phyloP scores from a whole-genome alignment of 2,113 vertebrate genomes.

The Colossoma macropomum region DNA sequence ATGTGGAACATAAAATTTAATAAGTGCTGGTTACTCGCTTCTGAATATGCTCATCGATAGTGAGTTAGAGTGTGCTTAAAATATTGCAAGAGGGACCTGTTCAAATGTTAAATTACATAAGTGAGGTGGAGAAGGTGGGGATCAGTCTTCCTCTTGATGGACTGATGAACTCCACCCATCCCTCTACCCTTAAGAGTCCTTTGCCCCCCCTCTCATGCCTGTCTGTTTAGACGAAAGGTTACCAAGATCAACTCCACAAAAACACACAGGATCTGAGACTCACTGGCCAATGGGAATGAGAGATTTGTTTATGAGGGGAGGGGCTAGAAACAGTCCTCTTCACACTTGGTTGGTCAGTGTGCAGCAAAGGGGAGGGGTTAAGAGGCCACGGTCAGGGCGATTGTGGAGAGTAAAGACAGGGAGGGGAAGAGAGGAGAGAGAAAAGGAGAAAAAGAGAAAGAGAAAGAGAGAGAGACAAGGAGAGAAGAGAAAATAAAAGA shows the following conservation, averaged over 20 bases:
- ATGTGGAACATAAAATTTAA: not conserved
- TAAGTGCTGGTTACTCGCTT: constrained; percentile 23
- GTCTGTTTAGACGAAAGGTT: constrained; percentile 36
- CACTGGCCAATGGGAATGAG: constrained; percentile 72
- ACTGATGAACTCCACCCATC: constrained; percentile 27
- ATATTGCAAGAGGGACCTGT: not conserved
- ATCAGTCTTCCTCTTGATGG: constrained; percentile 25
- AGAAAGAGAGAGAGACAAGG: constrained; percentile 59
- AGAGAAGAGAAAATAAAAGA: constrained; percentile 69
- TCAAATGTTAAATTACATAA: not conserved
- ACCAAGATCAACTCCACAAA: constrained; percentile 59
- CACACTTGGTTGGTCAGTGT: constrained; percentile 71
- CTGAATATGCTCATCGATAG: not conserved
- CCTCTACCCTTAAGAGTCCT: constrained; percentile 20
- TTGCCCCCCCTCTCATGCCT: constrained; percentile 8
- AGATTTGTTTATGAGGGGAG: constrained; percentile 70
- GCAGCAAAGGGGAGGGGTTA: constrained; percentile 68
- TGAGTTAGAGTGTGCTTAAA: not conserved
- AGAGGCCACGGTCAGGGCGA: constrained; percentile 66
- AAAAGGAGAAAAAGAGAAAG: constrained; percentile 10
- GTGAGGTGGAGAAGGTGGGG: not conserved
- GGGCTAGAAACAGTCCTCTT: constrained; percentile 73
- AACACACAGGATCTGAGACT: constrained; percentile 65
- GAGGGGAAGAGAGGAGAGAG: constrained; percentile 52
- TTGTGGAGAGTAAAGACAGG: constrained; percentile 63